Conservation (phyloP, 2,113 vertebrate genomes). For the Psilopsiagon aurifrons region DNA sequence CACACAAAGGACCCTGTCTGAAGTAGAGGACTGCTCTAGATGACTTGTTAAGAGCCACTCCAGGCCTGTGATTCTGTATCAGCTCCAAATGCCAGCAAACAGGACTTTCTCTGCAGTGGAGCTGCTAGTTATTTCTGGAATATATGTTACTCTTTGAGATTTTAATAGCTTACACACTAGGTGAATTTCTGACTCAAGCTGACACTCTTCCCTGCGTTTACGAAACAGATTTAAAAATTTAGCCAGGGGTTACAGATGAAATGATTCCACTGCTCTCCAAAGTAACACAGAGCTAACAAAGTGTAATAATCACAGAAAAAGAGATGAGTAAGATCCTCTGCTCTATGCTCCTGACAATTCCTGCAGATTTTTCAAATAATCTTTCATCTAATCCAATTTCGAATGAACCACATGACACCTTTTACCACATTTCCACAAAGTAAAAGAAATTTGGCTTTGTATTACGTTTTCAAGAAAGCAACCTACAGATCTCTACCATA, state of each 20-base stretch:
- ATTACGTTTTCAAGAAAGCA: background rate
- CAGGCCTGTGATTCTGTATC: background rate
- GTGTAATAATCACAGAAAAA: background rate
- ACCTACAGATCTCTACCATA: background rate
- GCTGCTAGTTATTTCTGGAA: background rate
- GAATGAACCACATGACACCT: background rate
- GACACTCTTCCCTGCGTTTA: background rate
- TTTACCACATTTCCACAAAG: constrained; percentile 7
- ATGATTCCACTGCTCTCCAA: background rate
- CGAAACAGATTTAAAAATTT: background rate
- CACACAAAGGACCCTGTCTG: background rate
- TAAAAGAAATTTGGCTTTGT: background rate
- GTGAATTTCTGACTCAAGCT: constrained; percentile 14
- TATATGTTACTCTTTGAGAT: background rate
- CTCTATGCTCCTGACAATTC: background rate
- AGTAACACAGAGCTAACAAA: background rate
- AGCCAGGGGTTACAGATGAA: background rate
- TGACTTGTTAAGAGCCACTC: background rate
- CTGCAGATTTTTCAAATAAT: background rate
- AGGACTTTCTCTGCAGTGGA: background rate
- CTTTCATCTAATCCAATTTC: background rate
- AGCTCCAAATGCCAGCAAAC: background rate
- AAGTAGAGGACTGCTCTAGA: background rate
- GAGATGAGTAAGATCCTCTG: background rate
- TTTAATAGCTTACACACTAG: background rate